phyloP scores from a whole-genome alignment of 2,888 invertebrate species.

The Lordiphosa andalusiaca region DNA sequence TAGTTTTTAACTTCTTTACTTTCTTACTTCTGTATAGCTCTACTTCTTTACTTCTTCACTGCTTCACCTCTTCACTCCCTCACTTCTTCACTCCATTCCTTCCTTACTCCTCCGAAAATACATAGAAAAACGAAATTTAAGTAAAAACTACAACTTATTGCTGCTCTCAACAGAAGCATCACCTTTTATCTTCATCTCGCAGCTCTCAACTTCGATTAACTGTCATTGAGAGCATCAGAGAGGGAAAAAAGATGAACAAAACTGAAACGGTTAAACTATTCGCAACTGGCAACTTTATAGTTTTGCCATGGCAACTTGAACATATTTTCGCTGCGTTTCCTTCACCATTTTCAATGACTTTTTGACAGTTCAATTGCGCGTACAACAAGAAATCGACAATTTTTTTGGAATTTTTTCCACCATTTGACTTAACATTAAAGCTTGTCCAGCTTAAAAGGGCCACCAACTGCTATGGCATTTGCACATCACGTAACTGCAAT shows the following conservation, averaged over 20 bases:
- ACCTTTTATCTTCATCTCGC: too few relatives aligned
- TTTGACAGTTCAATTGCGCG: background rate
- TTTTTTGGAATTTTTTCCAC: background rate
- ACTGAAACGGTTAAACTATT: background rate
- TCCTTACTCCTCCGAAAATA: too few relatives aligned
- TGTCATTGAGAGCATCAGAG: too few relatives aligned
- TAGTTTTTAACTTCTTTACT: too few relatives aligned
- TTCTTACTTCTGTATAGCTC: too few relatives aligned
- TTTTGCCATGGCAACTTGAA: slow-evolving; percentile 3
- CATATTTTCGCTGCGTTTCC: background rate
- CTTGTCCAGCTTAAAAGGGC: slow-evolving; percentile 18
- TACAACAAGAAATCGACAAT: background rate
- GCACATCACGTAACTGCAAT: slow-evolving; percentile 71
- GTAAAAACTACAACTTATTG: too few relatives aligned
- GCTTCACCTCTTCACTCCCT: too few relatives aligned
- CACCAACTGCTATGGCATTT: slow-evolving; percentile 33
- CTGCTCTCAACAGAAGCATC: too few relatives aligned
- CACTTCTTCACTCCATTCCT: too few relatives aligned
- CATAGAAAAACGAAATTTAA: too few relatives aligned
- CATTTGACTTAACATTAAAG: slow-evolving; percentile 10
- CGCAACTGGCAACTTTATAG: background rate
- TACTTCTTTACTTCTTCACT: too few relatives aligned
- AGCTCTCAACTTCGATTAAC: background rate
- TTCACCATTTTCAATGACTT: background rate
- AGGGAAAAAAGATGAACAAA: too few relatives aligned